phyloP scores from a whole-genome alignment of 2,797 vertebrate genomes.

The Champsocephalus gunnari region DNA sequence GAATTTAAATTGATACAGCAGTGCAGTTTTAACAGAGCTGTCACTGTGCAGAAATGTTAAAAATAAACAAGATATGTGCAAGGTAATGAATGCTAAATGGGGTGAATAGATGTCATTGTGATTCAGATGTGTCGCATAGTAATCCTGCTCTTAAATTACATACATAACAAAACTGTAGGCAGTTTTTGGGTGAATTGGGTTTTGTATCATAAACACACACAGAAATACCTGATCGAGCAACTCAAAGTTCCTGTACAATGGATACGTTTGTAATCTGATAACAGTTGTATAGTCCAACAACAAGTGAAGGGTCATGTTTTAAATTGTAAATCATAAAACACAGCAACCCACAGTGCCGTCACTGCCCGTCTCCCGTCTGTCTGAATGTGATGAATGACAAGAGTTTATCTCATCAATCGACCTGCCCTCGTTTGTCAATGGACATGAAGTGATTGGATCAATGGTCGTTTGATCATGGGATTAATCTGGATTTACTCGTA shows the following conservation, averaged over 20 bases:
- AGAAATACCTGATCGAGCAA: not conserved
- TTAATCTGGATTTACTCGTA: not conserved
- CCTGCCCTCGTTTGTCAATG: slow-evolving; percentile 13
- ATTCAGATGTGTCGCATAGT: too few relatives aligned
- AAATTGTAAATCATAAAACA: slow-evolving; percentile 1
- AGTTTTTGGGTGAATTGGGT: too few relatives aligned
- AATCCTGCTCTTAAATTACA: too few relatives aligned
- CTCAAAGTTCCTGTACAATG: slow-evolving; percentile 25
- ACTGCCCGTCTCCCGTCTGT: not conserved
- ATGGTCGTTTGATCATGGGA: slow-evolving; percentile 18
- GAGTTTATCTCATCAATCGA: slow-evolving; percentile 4
- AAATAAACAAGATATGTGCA: too few relatives aligned
- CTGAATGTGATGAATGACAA: not conserved
- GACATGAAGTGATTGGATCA: slow-evolving; percentile 27
- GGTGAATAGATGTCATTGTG: too few relatives aligned
- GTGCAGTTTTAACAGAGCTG: too few relatives aligned
- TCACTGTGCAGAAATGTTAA: too few relatives aligned
- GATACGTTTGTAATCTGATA: not conserved
- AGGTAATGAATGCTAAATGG: too few relatives aligned
- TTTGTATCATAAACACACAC: not conserved
- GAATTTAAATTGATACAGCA: too few relatives aligned
- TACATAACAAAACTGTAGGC: too few relatives aligned
- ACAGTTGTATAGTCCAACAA: not conserved
- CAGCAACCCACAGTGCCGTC: not conserved
- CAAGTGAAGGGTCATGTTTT: not conserved